Evolutionary conservation across 2,113 vertebrate genomes (phyloP).

Genomic region (Grammomys dolichurus): DNA sequence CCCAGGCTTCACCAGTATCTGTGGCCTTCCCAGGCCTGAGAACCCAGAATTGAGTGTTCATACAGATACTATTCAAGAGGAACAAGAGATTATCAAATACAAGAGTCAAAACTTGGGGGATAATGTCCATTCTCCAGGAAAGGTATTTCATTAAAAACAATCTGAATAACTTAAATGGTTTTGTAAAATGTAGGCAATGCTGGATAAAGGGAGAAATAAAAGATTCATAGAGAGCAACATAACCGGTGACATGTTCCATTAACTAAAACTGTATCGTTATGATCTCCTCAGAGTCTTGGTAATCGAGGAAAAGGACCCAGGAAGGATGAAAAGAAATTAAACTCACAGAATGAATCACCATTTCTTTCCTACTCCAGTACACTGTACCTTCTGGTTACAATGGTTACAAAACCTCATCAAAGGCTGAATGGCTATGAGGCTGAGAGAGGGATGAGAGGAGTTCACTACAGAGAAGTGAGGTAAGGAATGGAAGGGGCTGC

Average conservation of each 20-base stretch:
- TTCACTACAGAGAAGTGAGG: not conserved
- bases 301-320: constrained; percentile 9
- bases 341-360: not conserved
- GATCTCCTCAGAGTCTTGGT: not conserved
- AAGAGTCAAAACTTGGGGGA: not conserved
- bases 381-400: not conserved
- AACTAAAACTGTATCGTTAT: constrained; percentile 45
- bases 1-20: not conserved
- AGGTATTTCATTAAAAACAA: not conserved
- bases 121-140: not conserved
- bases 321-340: constrained; percentile 41
- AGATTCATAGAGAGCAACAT: not conserved
- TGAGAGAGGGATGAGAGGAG: not conserved
- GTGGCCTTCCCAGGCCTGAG: not conserved
- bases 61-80: not conserved
- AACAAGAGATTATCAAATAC: not conserved
- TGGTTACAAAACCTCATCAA: not conserved
- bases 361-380: not conserved
- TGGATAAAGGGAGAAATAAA: not conserved
- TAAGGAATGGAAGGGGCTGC: not conserved
- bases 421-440: not conserved
- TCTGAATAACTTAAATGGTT: not conserved
- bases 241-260: not conserved
- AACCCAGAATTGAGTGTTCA: not conserved
- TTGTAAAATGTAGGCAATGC: not conserved